A percentile compares a stretch with the other conserved stretches of the same genome.
These are phyloP conservation scores for Allolobophora icterica DNA, from an alignment of 2,888 invertebrate genomes.

Conservation along the genomic window DNA sequence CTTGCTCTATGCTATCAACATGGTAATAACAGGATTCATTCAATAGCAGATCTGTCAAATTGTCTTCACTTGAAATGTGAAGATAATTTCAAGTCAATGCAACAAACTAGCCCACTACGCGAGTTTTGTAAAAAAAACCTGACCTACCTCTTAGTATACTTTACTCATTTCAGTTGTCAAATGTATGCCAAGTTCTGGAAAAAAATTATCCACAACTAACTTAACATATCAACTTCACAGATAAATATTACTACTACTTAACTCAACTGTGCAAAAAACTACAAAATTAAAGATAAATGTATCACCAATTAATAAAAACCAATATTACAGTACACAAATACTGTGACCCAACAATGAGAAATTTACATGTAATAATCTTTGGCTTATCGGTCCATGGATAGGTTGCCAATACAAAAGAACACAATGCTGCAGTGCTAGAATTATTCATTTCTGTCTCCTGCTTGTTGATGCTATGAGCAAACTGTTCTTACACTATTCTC, in stretches of 20 bases:
- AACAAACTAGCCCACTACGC: neutral
- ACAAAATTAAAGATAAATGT: neutral
- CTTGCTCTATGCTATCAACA: neutral
- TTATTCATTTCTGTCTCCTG: neutral
- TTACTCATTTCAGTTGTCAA: conserved; percentile 1
- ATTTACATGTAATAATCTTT: neutral
- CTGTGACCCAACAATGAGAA: neutral
- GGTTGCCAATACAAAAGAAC: neutral
- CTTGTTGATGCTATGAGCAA: neutral
- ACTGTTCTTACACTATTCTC: neutral
- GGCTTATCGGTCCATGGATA: neutral
- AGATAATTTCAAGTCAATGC: too few species aligned
- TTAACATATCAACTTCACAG: neutral
- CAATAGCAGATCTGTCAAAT: neutral
- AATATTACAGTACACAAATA: neutral
- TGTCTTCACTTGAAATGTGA: neutral
- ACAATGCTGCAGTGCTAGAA: neutral
- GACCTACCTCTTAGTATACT: neutral
- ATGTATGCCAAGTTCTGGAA: conserved; percentile 24
- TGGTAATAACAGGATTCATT: neutral
- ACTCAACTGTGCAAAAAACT: too few species aligned
- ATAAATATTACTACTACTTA: neutral
- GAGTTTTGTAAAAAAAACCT: neutral
- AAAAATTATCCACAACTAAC: neutral
- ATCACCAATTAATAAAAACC: neutral